Evolutionary conservation across 2,888 invertebrate species (phyloP).

Genomic region (Drosophila subsilvestris): DNA sequence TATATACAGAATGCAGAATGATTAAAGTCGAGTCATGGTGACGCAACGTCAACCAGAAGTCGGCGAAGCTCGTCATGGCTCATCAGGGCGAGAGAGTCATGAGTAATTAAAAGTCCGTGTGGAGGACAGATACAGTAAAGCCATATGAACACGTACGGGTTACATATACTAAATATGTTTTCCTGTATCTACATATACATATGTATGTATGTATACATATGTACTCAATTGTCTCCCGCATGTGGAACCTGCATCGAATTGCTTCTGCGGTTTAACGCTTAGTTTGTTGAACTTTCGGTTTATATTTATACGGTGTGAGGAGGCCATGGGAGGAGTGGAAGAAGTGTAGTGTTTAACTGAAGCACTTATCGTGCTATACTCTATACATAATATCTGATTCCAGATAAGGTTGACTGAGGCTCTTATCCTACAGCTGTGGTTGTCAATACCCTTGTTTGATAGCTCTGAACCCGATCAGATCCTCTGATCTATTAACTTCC

Average conservation of each 20-base stretch:
- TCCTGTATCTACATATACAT: background rate
- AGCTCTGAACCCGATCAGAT: background rate
- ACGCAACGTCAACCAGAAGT: constrained; percentile 41
- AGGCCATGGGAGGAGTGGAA: constrained; percentile 7
- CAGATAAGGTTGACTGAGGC: background rate
- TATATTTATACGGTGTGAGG: constrained; percentile 27
- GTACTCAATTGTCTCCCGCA: constrained; percentile 18
- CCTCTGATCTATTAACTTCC: background rate
- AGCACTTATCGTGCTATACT: constrained; percentile 20
- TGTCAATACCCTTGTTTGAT: no score
- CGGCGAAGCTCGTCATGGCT: constrained; percentile 35
- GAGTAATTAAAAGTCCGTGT: constrained; percentile 26
- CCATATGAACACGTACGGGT: background rate
- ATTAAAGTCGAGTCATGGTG: constrained; percentile 62
- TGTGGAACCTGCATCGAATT: constrained; percentile 27
- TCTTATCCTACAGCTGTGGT: background rate
- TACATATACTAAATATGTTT: background rate
- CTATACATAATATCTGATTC: background rate
- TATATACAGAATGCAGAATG: constrained; percentile 15
- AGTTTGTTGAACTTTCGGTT: constrained; percentile 46
- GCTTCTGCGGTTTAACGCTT: constrained; percentile 33
- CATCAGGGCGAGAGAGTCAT: constrained; percentile 35
- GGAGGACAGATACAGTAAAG: constrained; percentile 10
- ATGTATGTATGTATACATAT: background rate
- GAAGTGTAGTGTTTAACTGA: constrained; percentile 19